Base-by-base conservation (phyloP, 2,888 invertebrate species). In the Diaperis boleti region DNA sequence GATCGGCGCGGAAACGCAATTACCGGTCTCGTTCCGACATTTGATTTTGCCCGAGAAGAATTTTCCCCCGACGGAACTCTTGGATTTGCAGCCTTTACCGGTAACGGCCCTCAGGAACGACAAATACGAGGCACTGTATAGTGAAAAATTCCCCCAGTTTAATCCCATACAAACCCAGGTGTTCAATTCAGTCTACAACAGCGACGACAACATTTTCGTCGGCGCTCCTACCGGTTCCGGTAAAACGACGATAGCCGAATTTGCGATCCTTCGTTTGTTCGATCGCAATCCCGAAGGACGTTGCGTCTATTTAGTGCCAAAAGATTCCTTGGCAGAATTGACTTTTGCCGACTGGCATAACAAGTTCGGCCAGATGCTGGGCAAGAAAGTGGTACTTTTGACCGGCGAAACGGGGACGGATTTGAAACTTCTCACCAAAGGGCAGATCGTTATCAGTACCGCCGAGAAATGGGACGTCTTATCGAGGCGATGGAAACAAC, bases 131-230 rank as follows among this genome's bases (percentile, higher is more conserved):
- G 84, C 87, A 6, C 83, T 99, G 33, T 99, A 98, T 78, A 83
- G 85, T 1, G 92, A 94, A 6, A 89, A 89, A 59, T 95, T 96
- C 78, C 91, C 91, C 1, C 95, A 96, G 80, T 98, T 99, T 81
- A 99, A 99, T 82, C 97, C 99, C 0, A 98, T 99, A 62, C 99
- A 99, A 82, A 99, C 99, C 0, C 96, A 97, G 85, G 98, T 98
- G 3, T 99, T 99, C 83, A 98, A 98, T 81, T 95, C 98, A 0
- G 93, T 98, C 0, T 99, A 98, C 84, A 98, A 98, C 79, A 94
- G 94, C 1, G 98, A 99, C 78, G 99, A 99, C 78, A 99, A 98
- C 81, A 94, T 98, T 5, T 96, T 98, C 80, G 91, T 99, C 63
- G 95, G 95, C 0, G 95, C 96, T 0, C 95, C 96, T 0, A 92